Percentiles rank a stretch among this genome's conserved stretches.
Conservation (phyloP, 2,888 invertebrate genomes). For the Caenorhabditis sp. region DNA sequence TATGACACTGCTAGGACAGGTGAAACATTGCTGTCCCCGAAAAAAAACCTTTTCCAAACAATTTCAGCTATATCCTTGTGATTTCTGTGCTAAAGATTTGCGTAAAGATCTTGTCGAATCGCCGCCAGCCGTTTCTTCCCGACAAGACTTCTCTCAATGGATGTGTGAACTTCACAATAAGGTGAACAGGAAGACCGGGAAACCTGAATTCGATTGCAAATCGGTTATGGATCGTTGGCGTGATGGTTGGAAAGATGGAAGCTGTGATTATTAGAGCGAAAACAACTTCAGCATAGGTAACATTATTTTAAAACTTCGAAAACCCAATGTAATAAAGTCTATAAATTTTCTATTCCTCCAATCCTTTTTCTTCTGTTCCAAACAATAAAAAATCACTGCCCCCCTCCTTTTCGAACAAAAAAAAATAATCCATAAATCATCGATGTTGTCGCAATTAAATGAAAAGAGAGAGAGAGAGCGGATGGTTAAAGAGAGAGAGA, state of each 20-base stretch:
- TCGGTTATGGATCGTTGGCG: conserved; percentile 89
- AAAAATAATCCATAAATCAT: no score
- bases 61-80: conserved; percentile 67
- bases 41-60: neutral
- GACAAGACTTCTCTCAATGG: conserved; percentile 78
- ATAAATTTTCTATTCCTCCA: no score
- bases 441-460: conserved; percentile 1
- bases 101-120: conserved; percentile 58
- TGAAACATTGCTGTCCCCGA: conserved; percentile 21
- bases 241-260: conserved; percentile 92
- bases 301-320: no score
- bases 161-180: conserved; percentile 88
- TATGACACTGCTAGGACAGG: conserved; percentile 80
- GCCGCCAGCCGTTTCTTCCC: conserved; percentile 59
- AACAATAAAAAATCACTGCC: no score
- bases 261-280: conserved; percentile 77
- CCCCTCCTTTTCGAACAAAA: no score
- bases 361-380: no score
- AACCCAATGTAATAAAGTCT: no score
- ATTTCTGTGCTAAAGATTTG: conserved; percentile 77
- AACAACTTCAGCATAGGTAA: no score
- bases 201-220: conserved; percentile 74
- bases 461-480: neutral
- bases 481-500: neutral
- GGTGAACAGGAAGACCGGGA: conserved; percentile 84